Conservation (phyloP, 2,113 vertebrate species). For the Ciconia maguari region DNA sequence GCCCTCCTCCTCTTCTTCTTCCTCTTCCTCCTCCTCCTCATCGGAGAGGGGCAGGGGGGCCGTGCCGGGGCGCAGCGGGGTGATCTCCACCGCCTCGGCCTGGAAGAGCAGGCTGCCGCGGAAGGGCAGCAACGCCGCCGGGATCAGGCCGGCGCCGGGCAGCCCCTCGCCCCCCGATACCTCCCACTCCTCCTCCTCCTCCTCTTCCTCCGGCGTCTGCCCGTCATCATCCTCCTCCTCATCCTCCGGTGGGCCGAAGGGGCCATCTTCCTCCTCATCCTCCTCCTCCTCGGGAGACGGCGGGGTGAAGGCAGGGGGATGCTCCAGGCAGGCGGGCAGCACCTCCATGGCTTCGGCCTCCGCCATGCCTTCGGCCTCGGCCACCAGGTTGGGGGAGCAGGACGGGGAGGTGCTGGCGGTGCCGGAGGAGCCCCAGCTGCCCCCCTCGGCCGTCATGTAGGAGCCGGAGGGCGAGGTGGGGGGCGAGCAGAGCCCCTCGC, state of each 20-base stretch:
- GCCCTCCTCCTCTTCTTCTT: slow-evolving; percentile 79
- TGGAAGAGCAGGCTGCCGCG: slow-evolving; percentile 90
- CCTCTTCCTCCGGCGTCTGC: slow-evolving; percentile 18
- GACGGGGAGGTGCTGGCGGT: slow-evolving; percentile 87
- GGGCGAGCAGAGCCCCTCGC: slow-evolving; percentile 80
- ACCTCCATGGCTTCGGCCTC: slow-evolving; percentile 73
- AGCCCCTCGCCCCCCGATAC: slow-evolving; percentile 44
- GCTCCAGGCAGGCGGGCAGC: slow-evolving; percentile 77
- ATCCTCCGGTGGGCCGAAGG: background rate
- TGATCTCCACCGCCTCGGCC: slow-evolving; percentile 91
- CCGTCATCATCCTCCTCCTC: background rate
- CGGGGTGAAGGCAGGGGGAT: background rate
- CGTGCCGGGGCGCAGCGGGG: slow-evolving; percentile 57
- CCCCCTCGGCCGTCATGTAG: slow-evolving; percentile 92
- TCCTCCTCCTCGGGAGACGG: background rate
- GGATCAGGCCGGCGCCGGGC: slow-evolving; percentile 78
- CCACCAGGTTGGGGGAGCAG: slow-evolving; percentile 81
- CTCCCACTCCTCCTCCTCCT: slow-evolving; percentile 64
- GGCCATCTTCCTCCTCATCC: background rate
- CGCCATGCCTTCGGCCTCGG: slow-evolving; percentile 33
- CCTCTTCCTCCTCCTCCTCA: slow-evolving; percentile 75
- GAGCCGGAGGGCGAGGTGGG: slow-evolving; percentile 92
- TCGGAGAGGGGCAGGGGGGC: slow-evolving; percentile 67
- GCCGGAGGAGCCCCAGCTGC: slow-evolving; percentile 89
- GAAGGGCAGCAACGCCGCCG: slow-evolving; percentile 87